Conservation (phyloP, 2,888 invertebrate species). For the Tachina lurida region DNA sequence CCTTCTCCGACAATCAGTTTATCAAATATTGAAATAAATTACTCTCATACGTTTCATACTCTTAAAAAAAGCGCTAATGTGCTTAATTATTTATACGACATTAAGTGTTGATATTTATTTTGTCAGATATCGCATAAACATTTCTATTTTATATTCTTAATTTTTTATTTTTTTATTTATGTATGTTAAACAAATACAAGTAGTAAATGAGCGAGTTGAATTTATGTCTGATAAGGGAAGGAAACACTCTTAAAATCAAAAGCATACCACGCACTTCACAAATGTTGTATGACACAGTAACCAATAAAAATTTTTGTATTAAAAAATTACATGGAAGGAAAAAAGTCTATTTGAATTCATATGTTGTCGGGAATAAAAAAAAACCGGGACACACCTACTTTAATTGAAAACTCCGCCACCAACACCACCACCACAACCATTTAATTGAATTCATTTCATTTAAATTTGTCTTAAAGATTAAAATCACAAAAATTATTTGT, state of each 20-base stretch:
- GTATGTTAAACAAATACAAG: conserved; percentile 13
- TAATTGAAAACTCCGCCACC: not conserved
- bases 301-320: conserved; percentile 39
- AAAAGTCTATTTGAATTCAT: conserved; percentile 8
- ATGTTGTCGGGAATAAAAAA: conserved; percentile 3
- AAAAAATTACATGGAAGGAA: not conserved
- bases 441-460: conserved; percentile 27
- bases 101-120: conserved; percentile 31
- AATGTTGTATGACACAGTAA: conserved; percentile 35
- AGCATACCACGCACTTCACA: conserved; percentile 48
- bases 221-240: conserved; percentile 39
- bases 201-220: conserved; percentile 9
- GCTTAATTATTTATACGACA: conserved; percentile 33
- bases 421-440: not conserved
- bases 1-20: not conserved
- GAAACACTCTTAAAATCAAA: not conserved
- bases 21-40: conserved; percentile 10
- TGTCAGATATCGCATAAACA: conserved; percentile 18
- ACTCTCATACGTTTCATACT: not conserved
- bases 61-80: conserved; percentile 13
- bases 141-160: not conserved
- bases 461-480: conserved; percentile 49
- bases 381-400: conserved; percentile 37
- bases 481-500: conserved; percentile 55
- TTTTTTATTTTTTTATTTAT: not conserved